phyloP scores from a whole-genome alignment of 1,140 invertebrate genomes.

The Halesus radiatus region DNA sequence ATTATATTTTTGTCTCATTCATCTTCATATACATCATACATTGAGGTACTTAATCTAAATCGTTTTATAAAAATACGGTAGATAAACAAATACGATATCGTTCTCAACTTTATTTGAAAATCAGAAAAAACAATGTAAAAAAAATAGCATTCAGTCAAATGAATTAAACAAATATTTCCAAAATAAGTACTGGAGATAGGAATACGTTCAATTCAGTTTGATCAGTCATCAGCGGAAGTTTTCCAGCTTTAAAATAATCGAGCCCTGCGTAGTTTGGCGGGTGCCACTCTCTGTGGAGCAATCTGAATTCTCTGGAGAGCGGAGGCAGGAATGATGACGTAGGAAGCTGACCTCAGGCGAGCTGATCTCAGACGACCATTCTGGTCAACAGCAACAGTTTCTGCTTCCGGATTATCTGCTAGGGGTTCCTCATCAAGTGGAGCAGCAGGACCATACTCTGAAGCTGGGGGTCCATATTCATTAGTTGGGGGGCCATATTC shows the following conservation, averaged over 20 bases:
- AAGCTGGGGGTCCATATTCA: conserved; percentile 64
- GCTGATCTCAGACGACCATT: conserved; percentile 39
- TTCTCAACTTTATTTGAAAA: too few relatives aligned
- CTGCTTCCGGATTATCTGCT: conserved; percentile 25
- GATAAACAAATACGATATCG: too few relatives aligned
- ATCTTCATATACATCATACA: too few relatives aligned
- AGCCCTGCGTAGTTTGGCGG: not conserved
- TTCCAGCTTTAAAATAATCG: not conserved
- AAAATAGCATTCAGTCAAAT: too few relatives aligned
- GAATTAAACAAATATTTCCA: too few relatives aligned
- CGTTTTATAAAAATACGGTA: too few relatives aligned
- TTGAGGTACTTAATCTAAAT: too few relatives aligned
- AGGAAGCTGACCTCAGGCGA: not conserved
- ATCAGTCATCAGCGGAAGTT: too few relatives aligned
- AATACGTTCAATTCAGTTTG: too few relatives aligned
- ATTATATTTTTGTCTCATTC: too few relatives aligned
- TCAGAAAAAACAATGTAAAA: too few relatives aligned
- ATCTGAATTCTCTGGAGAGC: conserved; percentile 3
- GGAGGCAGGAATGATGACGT: not conserved
- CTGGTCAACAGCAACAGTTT: conserved; percentile 1
- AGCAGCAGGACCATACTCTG: conserved; percentile 57
- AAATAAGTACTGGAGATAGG: too few relatives aligned
- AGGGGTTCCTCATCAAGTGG: not conserved
- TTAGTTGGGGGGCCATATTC: conserved; percentile 64
- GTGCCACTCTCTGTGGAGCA: not conserved